Evolutionary conservation across 2,797 vertebrate species (phyloP).

Genomic region (Molossus alvarezi): DNA sequence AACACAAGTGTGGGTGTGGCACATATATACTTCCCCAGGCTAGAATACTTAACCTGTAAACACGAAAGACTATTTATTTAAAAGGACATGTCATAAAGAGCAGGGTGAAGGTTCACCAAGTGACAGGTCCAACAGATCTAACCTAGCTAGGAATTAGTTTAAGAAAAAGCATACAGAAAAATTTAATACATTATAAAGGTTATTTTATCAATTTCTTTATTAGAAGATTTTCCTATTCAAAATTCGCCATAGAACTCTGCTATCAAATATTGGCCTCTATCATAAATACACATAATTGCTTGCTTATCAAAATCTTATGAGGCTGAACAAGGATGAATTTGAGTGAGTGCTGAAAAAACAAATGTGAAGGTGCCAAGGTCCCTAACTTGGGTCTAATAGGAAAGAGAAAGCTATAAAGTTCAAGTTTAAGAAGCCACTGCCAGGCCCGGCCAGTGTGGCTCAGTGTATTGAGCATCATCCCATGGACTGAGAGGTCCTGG

Average conservation of each 20-base stretch:
- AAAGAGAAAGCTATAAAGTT: constrained; percentile 41
- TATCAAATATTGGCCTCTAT: constrained; percentile 28
- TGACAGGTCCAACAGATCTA: constrained; percentile 29
- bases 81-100: constrained; percentile 24
- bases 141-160: neutral
- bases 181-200: neutral
- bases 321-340: constrained; percentile 8
- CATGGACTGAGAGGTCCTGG: too few species aligned
- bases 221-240: constrained; percentile 21
- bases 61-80: neutral
- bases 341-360: neutral
- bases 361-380: neutral
- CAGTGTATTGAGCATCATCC: too few species aligned
- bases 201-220: constrained; percentile 30
- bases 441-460: neutral
- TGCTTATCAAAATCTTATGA: constrained; percentile 32
- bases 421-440: constrained; percentile 25
- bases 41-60: constrained; percentile 16
- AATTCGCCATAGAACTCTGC: constrained; percentile 17
- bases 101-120: neutral
- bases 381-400: constrained; percentile 18
- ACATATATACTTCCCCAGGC: neutral
- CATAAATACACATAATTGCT: neutral
- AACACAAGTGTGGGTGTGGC: constrained; percentile 25
- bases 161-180: constrained; percentile 58